These are phyloP conservation scores for Ips nitidus DNA, from an alignment of 1,140 invertebrate genomes.

Conservation along the genomic window DNA sequence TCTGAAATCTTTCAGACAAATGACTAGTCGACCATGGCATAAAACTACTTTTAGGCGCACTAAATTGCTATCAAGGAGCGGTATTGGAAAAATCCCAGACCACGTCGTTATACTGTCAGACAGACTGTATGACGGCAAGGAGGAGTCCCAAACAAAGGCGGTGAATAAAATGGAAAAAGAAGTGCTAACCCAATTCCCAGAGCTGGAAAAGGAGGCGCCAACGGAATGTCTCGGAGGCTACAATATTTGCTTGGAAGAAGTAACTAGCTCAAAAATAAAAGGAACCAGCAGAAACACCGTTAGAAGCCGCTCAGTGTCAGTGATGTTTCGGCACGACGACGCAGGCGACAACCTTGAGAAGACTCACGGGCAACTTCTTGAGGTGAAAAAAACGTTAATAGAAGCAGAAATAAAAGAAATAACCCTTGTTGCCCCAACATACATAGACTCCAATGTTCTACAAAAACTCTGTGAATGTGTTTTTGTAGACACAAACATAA, in stretches of 20 bases:
- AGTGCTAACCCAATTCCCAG: neutral
- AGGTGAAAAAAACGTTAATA: neutral
- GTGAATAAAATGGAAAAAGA: too few species aligned
- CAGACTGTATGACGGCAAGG: too few species aligned
- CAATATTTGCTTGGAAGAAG: neutral
- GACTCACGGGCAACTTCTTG: neutral
- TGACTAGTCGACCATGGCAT: too few species aligned
- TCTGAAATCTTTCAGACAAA: too few species aligned
- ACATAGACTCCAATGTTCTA: neutral
- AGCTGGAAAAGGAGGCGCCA: neutral
- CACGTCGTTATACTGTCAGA: too few species aligned
- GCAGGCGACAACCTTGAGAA: neutral
- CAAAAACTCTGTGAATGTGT: neutral
- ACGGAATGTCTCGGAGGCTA: neutral
- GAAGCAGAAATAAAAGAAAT: constrained; percentile 1
- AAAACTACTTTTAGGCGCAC: too few species aligned
- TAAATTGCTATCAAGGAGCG: too few species aligned
- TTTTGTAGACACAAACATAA: neutral
- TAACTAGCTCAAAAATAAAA: neutral
- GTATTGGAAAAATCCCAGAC: too few species aligned
- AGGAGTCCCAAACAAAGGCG: too few species aligned
- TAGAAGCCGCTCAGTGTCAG: too few species aligned
- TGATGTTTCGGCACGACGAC: neutral
- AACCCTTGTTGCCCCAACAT: neutral
- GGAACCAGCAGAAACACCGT: neutral